Conservation (phyloP, 2,888 invertebrate genomes). For the Falcaria lacertinaria region DNA sequence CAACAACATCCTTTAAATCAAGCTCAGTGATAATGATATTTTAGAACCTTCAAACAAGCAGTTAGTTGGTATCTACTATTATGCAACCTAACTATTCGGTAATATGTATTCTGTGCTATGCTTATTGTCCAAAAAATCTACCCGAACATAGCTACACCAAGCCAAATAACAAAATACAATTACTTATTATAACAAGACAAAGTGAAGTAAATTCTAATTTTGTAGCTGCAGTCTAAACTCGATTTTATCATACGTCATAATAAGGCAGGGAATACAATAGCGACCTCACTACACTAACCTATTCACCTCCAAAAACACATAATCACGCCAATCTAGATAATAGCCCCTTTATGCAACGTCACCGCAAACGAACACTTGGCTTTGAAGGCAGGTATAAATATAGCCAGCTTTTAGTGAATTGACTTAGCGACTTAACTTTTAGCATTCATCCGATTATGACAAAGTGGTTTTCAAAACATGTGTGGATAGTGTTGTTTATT, state of each 20-base stretch:
- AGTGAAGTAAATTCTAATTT: too few relatives aligned
- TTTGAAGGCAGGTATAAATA: constrained; percentile 12
- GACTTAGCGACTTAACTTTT: constrained; percentile 14
- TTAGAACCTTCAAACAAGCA: too few relatives aligned
- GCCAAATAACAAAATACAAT: too few relatives aligned
- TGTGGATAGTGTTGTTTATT: not conserved
- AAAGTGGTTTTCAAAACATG: constrained; percentile 13
- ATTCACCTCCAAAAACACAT: constrained; percentile 6
- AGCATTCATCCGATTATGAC: constrained; percentile 10
- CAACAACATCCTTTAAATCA: too few relatives aligned
- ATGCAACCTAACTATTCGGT: too few relatives aligned
- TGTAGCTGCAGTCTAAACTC: too few relatives aligned
- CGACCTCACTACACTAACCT: constrained; percentile 11
- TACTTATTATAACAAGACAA: too few relatives aligned
- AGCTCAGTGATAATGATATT: too few relatives aligned
- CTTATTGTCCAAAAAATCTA: too few relatives aligned
- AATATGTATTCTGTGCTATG: too few relatives aligned
- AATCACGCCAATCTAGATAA: constrained; percentile 21
- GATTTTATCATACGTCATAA: not conserved
- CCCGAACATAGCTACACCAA: too few relatives aligned
- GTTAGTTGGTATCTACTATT: too few relatives aligned
- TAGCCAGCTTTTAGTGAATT: constrained; percentile 28
- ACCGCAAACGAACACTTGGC: constrained; percentile 19
- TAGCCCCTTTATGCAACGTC: constrained; percentile 24
- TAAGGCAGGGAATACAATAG: not conserved